Base-by-base conservation (phyloP, 2,113 vertebrate genomes). In the Chitala chitala region DNA sequence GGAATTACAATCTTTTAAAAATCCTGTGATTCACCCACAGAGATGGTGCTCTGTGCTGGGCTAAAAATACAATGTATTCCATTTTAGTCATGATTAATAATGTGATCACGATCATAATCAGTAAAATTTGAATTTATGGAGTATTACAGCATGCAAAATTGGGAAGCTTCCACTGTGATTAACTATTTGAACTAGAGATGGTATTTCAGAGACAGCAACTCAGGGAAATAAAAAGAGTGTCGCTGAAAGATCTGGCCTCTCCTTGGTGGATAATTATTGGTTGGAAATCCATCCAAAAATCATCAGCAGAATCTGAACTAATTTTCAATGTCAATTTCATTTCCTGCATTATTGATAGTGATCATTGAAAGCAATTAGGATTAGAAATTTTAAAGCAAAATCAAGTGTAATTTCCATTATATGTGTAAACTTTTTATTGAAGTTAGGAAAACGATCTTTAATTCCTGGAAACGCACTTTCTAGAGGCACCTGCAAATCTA, bases 351-450 rank as follows among this genome's bases (percentile, higher is more conserved):
- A 5, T 36, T 69, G 68, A 69, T 54, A 50, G 20, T 70, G 54
- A 54, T 54, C 68, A 70, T n/a, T 6, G 31, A 17, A 70, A 51
- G 68, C 26, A 70, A 70, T 50, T 36, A 36, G 15, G 50, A 70
- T 70, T 53, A 70, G 68, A 53, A 9, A 48, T 51, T 33, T 70
- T 70, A 70, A 54, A 70, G 66, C 50, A 38, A 36, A 70, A 54
- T 70, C 68, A 70, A 70, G 51, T 15, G 31, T 31, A 9, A 31
- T 38, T 70, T 53, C 50, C 50, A 70, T n/a, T 31, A 70, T 51
- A 29, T 54, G 51, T 70, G 29, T 31, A 22, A 26, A 46, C 33
- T 70, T 48, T 70, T 50, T 51, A 7, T 46, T 51, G n/a, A 48
- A 50, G n/a, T 8, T 69, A 22, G 17, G 24, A 8, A 46, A 5